Base-by-base conservation (phyloP, 2,113 vertebrate species). In the Gopherus flavomarginatus region DNA sequence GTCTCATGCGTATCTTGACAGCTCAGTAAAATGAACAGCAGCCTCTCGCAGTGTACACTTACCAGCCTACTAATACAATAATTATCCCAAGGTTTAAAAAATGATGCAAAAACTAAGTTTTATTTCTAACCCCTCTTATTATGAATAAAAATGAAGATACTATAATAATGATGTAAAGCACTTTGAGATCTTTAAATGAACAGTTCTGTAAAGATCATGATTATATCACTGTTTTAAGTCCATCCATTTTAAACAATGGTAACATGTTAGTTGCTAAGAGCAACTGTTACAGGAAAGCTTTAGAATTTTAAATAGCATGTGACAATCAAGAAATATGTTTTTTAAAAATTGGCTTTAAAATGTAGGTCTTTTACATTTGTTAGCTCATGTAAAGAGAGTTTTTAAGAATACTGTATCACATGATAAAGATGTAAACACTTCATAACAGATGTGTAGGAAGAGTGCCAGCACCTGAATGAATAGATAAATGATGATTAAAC, bases 331-430 rank as follows among this genome's bases (percentile, higher is more conserved):
- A 14, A 87, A 11, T 0, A 0, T 0, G 50, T 1, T 47, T 47
- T 7, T 6, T 13, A 3, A 31, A 1, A 0, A 16, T 81, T 4
- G 0, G 8, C 26, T 27, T 91, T 21, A 6, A 38, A 42, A 86
- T 6, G 8, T 2, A 1, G 50, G 47, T 44, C 4, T 19, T 35
- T 3, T 0, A 54, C 86, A 81, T 6, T 38, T 22, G 2, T 78
- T 19, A 59, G 5, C 4, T 5, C 42, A 8, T 42, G 1, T 22
- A 26, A n/a, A 26, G 35, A 52, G 0, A 8, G 2, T 84, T 44
- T 31, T 31, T 9, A 78, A 44, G 8, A 17, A 4, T 1, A 1
- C 24, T 16, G 16, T 0, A 59, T 5, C 17, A 2, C 8, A 0
- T 88, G 85, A 78, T 47, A 0, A 69, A 5, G 11, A 47, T 47